Evolutionary conservation across 2,888 invertebrate genomes (phyloP).

Genomic region (Lasioglossum leucozonium): DNA sequence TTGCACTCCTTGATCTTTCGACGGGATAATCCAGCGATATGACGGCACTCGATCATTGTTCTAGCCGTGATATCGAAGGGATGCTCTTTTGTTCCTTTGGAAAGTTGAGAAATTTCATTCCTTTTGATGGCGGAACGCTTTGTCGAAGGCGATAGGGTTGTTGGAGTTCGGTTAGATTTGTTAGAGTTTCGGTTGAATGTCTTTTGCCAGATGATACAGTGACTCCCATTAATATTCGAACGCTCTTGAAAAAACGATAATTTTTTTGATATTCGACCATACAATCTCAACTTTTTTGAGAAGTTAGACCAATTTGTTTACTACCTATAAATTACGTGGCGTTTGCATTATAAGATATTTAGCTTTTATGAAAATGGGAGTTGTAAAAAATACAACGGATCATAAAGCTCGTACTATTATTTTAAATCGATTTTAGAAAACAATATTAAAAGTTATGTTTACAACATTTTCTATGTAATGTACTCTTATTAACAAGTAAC

Average conservation of each 20-base stretch:
- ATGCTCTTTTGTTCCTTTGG: constrained; percentile 25
- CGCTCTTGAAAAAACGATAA: too few relatives aligned
- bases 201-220: neutral
- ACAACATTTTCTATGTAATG: neutral
- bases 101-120: constrained; percentile 20
- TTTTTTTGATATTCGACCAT: too few relatives aligned
- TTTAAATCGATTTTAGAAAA: neutral
- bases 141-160: constrained; percentile 6
- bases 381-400: neutral
- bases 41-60: constrained; percentile 5
- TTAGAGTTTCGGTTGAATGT: neutral
- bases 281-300: too few relatives aligned
- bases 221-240: too few relatives aligned
- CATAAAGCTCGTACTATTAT: neutral
- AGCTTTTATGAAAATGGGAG: neutral
- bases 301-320: too few relatives aligned
- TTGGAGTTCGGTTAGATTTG: neutral
- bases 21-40: constrained; percentile 29
- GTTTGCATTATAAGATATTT: neutral
- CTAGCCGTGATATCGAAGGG: constrained; percentile 3
- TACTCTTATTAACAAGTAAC: neutral
- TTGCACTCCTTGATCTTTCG: constrained; percentile 45
- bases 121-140: constrained; percentile 13
- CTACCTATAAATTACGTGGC: neutral
- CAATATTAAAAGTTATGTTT: neutral